phyloP scores from a whole-genome alignment of 2,113 vertebrate genomes.

The Rhineura floridana region DNA sequence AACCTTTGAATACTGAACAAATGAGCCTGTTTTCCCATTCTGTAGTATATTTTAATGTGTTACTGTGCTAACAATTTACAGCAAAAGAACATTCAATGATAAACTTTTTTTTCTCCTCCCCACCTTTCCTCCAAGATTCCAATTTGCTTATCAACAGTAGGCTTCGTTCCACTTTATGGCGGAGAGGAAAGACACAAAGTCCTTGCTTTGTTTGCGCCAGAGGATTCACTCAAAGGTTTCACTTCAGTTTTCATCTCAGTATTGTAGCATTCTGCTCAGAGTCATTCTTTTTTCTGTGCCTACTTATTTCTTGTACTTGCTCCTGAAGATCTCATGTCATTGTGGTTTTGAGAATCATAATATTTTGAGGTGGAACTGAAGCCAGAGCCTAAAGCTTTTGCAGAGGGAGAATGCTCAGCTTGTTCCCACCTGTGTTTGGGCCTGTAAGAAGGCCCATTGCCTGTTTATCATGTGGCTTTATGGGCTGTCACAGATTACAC shows the following conservation, averaged over 20 bases:
- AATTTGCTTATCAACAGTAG: slow-evolving; percentile 80
- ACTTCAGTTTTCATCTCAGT: slow-evolving; percentile 39
- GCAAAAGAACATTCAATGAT: slow-evolving; percentile 10
- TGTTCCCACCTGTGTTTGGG: background rate
- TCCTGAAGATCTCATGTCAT: background rate
- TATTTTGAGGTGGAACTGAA: background rate
- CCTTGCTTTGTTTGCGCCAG: slow-evolving; percentile 88
- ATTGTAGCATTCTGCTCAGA: slow-evolving; percentile 3
- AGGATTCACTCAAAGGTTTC: slow-evolving; percentile 80
- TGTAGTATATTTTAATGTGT: background rate
- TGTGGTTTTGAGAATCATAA: background rate
- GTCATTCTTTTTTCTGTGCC: slow-evolving; percentile 1
- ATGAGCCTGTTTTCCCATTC: background rate
- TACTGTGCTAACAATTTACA: slow-evolving; percentile 6
- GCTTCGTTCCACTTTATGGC: slow-evolving; percentile 87
- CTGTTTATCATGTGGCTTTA: background rate
- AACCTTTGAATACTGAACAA: background rate
- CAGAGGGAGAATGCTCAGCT: background rate
- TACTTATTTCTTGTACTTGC: background rate
- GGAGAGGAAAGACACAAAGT: slow-evolving; percentile 78
- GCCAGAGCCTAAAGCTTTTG: background rate
- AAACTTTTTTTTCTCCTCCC: slow-evolving; percentile 40
- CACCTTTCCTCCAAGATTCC: slow-evolving; percentile 75
- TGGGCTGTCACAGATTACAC: background rate
- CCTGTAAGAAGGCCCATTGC: background rate